Conservation (phyloP, 2,888 invertebrate species). For the Nomada fucata region DNA sequence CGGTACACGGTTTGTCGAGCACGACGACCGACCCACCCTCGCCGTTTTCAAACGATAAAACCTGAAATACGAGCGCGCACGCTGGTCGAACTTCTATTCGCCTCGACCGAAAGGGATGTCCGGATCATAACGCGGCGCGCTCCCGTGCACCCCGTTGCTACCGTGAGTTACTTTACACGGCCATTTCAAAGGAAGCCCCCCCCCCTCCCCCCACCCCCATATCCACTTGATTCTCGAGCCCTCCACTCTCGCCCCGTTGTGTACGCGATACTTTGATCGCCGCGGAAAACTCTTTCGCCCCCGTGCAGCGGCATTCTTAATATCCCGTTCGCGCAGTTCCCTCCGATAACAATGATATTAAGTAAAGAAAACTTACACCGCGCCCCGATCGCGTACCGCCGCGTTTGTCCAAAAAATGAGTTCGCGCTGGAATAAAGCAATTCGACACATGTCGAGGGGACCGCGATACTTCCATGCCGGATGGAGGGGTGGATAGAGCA, state of each 20-base stretch:
- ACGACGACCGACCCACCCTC: constrained; percentile 62
- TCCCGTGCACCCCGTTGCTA: constrained; percentile 69
- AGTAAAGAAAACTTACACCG: constrained; percentile 21
- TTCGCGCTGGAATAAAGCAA: constrained; percentile 33
- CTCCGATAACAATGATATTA: neutral
- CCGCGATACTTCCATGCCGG: constrained; percentile 27
- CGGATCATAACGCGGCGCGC: constrained; percentile 80
- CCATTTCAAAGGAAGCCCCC: constrained; percentile 51
- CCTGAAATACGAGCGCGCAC: constrained; percentile 80
- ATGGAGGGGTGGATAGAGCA: constrained; percentile 57
- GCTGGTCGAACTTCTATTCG: constrained; percentile 68
- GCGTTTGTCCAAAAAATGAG: neutral
- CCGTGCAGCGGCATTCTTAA: neutral
- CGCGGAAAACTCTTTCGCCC: neutral
- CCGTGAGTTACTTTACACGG: constrained; percentile 69
- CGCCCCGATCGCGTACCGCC: neutral
- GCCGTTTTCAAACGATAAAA: constrained; percentile 82
- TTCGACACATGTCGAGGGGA: constrained; percentile 38
- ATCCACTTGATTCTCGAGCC: constrained; percentile 10
- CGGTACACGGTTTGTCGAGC: constrained; percentile 58
- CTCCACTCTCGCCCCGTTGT: neutral
- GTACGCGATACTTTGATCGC: constrained; percentile 31
- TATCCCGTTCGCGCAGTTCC: neutral
- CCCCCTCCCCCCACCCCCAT: neutral
- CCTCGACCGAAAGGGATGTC: constrained; percentile 78